Evolutionary conservation across 2,797 vertebrate genomes (phyloP).

Genomic region (Chlorospingus semifuscus): DNA sequence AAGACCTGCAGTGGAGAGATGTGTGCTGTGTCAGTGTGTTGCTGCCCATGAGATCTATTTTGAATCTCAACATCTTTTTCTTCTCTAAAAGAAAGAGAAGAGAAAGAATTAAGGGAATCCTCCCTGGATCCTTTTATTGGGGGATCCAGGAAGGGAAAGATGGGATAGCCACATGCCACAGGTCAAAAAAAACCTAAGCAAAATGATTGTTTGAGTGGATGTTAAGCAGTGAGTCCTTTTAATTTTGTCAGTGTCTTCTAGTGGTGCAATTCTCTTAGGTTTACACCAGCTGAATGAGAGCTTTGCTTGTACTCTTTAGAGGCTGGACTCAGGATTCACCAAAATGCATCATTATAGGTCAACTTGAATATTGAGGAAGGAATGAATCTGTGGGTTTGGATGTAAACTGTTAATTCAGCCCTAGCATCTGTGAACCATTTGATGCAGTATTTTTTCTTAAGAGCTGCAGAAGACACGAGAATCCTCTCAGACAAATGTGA

Average conservation of each 20-base stretch:
- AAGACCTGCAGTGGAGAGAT: background rate
- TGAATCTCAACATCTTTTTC: background rate
- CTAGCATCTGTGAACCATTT: background rate
- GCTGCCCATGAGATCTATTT: background rate
- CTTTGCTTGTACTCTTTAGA: background rate
- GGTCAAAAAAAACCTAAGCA: background rate
- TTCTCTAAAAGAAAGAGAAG: background rate
- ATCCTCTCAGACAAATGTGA: background rate
- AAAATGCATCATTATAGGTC: background rate
- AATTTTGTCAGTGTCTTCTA: background rate
- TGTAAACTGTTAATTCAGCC: background rate
- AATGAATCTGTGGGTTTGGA: background rate
- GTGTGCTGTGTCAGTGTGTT: background rate
- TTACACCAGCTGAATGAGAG: background rate
- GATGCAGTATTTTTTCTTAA: background rate
- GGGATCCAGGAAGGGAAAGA: background rate
- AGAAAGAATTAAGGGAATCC: background rate
- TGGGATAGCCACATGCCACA: background rate
- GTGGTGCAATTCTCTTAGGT: background rate
- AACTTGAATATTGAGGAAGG: background rate
- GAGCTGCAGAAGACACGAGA: background rate
- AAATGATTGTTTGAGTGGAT: rapidly evolving
- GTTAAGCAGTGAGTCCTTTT: background rate
- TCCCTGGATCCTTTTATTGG: background rate
- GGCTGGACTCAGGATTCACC: background rate